Conservation (phyloP, 2,888 invertebrate species). For the Campaea margaritaria region DNA sequence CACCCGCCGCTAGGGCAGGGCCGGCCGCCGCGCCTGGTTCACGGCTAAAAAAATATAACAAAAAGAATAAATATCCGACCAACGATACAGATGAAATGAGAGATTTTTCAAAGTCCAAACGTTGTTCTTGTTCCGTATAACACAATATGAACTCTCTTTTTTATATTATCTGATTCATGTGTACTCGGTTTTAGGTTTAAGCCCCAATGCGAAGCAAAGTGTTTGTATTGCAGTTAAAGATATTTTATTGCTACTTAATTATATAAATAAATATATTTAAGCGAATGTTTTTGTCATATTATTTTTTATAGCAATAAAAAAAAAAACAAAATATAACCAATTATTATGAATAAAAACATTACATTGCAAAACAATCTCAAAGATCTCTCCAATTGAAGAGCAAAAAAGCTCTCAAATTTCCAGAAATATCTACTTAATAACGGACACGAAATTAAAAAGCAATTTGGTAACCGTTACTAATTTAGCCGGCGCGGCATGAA, state of each 20-base stretch:
- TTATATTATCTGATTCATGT: slow-evolving; percentile 51
- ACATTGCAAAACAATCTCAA: not conserved
- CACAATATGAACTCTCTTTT: slow-evolving; percentile 63
- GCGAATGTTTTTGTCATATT: too few relatives aligned
- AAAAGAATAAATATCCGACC: slow-evolving; percentile 75
- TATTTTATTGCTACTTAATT: not conserved
- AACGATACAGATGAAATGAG: slow-evolving; percentile 76
- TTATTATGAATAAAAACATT: not conserved
- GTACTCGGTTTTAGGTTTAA: slow-evolving; percentile 20
- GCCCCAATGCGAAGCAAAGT: slow-evolving; percentile 8
- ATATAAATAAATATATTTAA: too few relatives aligned
- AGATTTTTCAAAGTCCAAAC: slow-evolving; percentile 79
- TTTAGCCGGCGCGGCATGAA: slow-evolving; percentile 74
- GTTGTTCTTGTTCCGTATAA: slow-evolving; percentile 75
- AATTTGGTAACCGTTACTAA: slow-evolving; percentile 84
- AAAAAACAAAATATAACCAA: too few relatives aligned
- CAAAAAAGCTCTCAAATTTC: slow-evolving; percentile 52
- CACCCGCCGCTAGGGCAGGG: slow-evolving; percentile 78
- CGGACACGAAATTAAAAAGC: slow-evolving; percentile 80
- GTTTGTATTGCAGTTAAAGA: not conserved
- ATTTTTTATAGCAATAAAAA: too few relatives aligned
- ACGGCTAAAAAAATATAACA: slow-evolving; percentile 64
- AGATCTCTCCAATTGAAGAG: slow-evolving; percentile 10
- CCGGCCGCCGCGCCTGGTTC: slow-evolving; percentile 68
- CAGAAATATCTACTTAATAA: slow-evolving; percentile 62